Conservation (phyloP, 2,113 vertebrate genomes). For the Hyla sarda region DNA sequence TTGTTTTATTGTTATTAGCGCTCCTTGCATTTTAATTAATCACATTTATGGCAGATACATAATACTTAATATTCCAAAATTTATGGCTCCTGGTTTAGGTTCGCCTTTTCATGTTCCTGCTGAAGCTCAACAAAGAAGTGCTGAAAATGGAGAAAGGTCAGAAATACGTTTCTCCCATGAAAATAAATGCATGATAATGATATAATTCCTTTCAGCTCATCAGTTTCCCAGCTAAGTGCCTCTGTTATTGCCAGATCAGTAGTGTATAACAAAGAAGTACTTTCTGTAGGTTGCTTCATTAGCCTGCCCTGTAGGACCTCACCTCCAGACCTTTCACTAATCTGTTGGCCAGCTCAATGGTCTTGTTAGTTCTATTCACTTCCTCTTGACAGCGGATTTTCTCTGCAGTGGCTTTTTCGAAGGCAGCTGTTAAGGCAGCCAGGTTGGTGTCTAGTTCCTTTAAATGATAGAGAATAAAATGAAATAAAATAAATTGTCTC, state of each 20-base stretch:
- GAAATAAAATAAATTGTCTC: neutral
- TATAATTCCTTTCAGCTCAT: slow-evolving; percentile 86
- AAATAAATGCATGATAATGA: slow-evolving; percentile 85
- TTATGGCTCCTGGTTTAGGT: slow-evolving; percentile 50
- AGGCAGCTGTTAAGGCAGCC: slow-evolving; percentile 82
- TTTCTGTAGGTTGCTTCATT: slow-evolving; percentile 82
- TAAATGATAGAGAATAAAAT: slow-evolving; percentile 69
- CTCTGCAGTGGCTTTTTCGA: slow-evolving; percentile 88
- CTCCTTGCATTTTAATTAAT: slow-evolving; percentile 66
- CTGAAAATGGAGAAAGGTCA: slow-evolving; percentile 83
- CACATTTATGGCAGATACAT: slow-evolving; percentile 69
- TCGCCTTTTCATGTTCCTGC: slow-evolving; percentile 77
- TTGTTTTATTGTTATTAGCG: slow-evolving; percentile 74
- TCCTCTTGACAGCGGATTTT: slow-evolving; percentile 90
- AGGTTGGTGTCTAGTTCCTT: slow-evolving; percentile 88
- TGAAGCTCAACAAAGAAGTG: slow-evolving; percentile 70
- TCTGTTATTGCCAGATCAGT: slow-evolving; percentile 84
- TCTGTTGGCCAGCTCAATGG: slow-evolving; percentile 93
- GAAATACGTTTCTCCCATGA: slow-evolving; percentile 81
- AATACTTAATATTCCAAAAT: slow-evolving; percentile 54
- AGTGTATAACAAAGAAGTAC: slow-evolving; percentile 82
- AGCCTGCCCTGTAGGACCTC: slow-evolving; percentile 81
- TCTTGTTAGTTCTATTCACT: slow-evolving; percentile 94
- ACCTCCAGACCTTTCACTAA: slow-evolving; percentile 96
- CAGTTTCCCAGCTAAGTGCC: slow-evolving; percentile 85